Conservation (phyloP, 2,888 invertebrate species). For the Nudaria mundana region DNA sequence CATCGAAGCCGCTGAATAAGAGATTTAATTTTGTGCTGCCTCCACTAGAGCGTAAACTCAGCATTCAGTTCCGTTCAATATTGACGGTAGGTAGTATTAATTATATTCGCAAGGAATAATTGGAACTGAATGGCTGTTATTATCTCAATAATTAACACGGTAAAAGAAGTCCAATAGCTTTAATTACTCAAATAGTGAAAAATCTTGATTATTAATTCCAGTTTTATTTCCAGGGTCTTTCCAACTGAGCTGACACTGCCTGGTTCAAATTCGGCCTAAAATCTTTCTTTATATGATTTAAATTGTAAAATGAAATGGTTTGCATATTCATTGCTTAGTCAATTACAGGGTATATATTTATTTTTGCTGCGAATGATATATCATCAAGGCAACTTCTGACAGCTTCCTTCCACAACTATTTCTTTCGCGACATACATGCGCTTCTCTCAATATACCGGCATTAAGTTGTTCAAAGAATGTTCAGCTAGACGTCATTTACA, state of each 20-base stretch:
- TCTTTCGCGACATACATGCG: constrained; percentile 29
- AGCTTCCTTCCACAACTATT: constrained; percentile 27
- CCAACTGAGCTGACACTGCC: too few relatives aligned
- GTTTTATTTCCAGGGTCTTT: too few relatives aligned
- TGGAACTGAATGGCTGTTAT: too few relatives aligned
- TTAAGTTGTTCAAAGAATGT: not conserved
- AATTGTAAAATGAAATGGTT: too few relatives aligned
- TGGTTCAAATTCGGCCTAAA: too few relatives aligned
- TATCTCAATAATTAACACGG: too few relatives aligned
- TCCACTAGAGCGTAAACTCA: constrained; percentile 19
- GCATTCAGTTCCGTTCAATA: constrained; percentile 22
- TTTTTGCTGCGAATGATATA: constrained; percentile 30
- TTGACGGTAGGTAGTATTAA: constrained; percentile 21
- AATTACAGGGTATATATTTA: too few relatives aligned
- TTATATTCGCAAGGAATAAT: constrained; percentile 17
- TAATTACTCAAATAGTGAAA: too few relatives aligned
- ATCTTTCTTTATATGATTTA: too few relatives aligned
- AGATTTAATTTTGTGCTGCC: constrained; percentile 32
- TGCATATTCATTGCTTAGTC: too few relatives aligned
- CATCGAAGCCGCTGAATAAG: constrained; percentile 24
- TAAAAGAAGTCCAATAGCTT: not conserved
- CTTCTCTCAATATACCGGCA: constrained; percentile 21
- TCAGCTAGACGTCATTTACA: not conserved
- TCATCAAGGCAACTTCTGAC: constrained; percentile 17
- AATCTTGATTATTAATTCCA: too few relatives aligned